Evolutionary conservation across 2,797 vertebrate species (phyloP).

Genomic region (Tiaroga cobitis): DNA sequence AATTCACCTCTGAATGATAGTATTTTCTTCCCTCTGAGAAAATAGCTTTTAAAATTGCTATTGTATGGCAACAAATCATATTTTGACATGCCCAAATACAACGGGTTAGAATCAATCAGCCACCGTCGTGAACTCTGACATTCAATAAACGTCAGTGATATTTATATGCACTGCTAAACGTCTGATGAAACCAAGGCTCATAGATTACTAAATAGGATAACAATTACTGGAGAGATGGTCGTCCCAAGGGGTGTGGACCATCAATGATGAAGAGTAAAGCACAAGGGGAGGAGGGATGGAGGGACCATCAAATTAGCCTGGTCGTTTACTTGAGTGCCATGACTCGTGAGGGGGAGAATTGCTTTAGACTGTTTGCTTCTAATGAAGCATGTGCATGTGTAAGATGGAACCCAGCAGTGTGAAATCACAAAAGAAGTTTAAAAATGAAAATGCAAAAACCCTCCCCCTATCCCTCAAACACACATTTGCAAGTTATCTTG

Average conservation of each 20-base stretch:
- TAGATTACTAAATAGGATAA: constrained; percentile 74
- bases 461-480: constrained; percentile 23
- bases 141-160: constrained; percentile 75
- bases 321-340: constrained; percentile 68
- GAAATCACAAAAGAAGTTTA: constrained; percentile 46
- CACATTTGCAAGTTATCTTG: constrained; percentile 12
- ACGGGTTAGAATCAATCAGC: constrained; percentile 78
- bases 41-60: constrained; percentile 77
- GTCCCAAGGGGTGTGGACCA: constrained; percentile 18
- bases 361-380: constrained; percentile 50
- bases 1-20: constrained; percentile 70
- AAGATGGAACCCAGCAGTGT: constrained; percentile 44
- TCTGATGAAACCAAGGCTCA: constrained; percentile 66
- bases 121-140: constrained; percentile 75
- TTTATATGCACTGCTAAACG: constrained; percentile 70
- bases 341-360: constrained; percentile 50
- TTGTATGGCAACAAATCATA: constrained; percentile 78
- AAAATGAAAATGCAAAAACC: constrained; percentile 36
- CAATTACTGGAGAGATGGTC: constrained; percentile 66
- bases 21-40: constrained; percentile 72
- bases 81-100: constrained; percentile 68
- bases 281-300: constrained; percentile 32
- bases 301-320: constrained; percentile 73
- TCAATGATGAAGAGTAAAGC: constrained; percentile 22
- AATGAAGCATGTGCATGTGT: constrained; percentile 58